phyloP scores from a whole-genome alignment of 2,797 vertebrate genomes.

The Schizothorax lantsangensis region DNA sequence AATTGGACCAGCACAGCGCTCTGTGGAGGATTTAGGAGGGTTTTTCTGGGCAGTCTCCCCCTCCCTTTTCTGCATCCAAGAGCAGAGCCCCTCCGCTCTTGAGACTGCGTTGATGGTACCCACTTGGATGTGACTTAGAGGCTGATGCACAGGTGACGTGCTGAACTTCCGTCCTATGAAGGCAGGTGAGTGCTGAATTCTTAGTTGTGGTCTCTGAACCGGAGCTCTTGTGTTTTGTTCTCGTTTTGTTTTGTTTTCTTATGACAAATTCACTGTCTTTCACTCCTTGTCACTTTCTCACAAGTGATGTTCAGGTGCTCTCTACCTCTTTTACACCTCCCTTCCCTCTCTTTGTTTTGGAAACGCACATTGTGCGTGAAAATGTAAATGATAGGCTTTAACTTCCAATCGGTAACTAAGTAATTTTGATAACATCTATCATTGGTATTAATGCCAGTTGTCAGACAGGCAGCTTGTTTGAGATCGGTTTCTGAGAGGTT shows the following conservation, averaged over 20 bases:
- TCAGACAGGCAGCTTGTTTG: conserved; percentile 48
- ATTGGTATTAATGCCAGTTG: conserved; percentile 45
- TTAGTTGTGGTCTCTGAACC: conserved; percentile 29
- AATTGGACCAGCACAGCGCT: conserved; percentile 59
- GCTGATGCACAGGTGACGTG: conserved; percentile 75
- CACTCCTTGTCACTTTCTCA: conserved; percentile 36
- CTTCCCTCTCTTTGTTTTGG: conserved; percentile 36
- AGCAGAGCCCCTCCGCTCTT: conserved; percentile 59
- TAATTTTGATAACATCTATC: conserved; percentile 60
- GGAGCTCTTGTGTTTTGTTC: conserved; percentile 9
- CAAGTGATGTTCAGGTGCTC: conserved; percentile 37
- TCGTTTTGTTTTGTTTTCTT: conserved; percentile 5
- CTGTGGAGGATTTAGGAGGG: conserved; percentile 57
- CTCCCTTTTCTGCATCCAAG: conserved; percentile 62
- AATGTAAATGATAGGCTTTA: conserved; percentile 55
- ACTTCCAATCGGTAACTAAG: conserved; percentile 48
- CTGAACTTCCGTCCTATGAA: conserved; percentile 76
- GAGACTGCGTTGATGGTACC: conserved; percentile 72
- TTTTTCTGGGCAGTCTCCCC: conserved; percentile 57
- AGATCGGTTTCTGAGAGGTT: conserved; percentile 60
- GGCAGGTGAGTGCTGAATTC: conserved; percentile 75
- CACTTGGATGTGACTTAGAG: conserved; percentile 76
- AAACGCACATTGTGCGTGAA: conserved; percentile 51
- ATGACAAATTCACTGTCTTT: conserved; percentile 28
- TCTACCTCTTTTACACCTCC: conserved; percentile 14